A percentile compares a stretch with the other conserved stretches of the same genome.
Evolutionary conservation across 2,888 invertebrate genomes (phyloP).

Genomic region (Drosophila robusta): DNA sequence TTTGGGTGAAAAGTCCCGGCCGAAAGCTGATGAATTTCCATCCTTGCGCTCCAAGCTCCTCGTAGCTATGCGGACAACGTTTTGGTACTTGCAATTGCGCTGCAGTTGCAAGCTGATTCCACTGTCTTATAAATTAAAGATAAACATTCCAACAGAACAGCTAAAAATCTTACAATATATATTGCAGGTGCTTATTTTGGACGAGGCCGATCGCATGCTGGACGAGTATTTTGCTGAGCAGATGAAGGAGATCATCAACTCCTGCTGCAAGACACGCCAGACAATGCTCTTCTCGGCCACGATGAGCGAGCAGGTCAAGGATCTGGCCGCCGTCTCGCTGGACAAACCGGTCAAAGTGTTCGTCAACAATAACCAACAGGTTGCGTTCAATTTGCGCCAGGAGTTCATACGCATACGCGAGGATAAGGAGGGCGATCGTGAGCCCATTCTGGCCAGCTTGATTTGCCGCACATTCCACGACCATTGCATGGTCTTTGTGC

Average conservation of each 20-base stretch:
- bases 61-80: slow-evolving; percentile 32
- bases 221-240: slow-evolving; percentile 99
- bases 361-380: slow-evolving; percentile 97
- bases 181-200: slow-evolving; percentile 86
- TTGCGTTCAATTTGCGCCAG: slow-evolving; percentile 97
- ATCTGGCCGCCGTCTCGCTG: slow-evolving; percentile 96
- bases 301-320: slow-evolving; percentile 99
- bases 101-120: slow-evolving; percentile 73
- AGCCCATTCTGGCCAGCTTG: slow-evolving; percentile 93
- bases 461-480: slow-evolving; percentile 95
- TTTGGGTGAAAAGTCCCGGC: neutral
- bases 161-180: neutral
- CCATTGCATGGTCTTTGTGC: slow-evolving; percentile 97
- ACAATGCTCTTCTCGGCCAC: slow-evolving; percentile 99
- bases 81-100: slow-evolving; percentile 56
- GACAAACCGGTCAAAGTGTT: slow-evolving; percentile 97
- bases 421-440: slow-evolving; percentile 95
- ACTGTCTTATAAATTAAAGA: neutral
- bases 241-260: slow-evolving; percentile 98
- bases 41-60: slow-evolving; percentile 85
- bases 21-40: slow-evolving; percentile 80
- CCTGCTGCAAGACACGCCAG: slow-evolving; percentile 96
- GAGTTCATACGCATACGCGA: slow-evolving; percentile 98
- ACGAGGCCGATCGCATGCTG: slow-evolving; percentile 94
- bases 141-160: too few species aligned